These are phyloP conservation scores for Aphelenchoides avenae DNA, from an alignment of 1,140 invertebrate genomes.

Conservation along the genomic window DNA sequence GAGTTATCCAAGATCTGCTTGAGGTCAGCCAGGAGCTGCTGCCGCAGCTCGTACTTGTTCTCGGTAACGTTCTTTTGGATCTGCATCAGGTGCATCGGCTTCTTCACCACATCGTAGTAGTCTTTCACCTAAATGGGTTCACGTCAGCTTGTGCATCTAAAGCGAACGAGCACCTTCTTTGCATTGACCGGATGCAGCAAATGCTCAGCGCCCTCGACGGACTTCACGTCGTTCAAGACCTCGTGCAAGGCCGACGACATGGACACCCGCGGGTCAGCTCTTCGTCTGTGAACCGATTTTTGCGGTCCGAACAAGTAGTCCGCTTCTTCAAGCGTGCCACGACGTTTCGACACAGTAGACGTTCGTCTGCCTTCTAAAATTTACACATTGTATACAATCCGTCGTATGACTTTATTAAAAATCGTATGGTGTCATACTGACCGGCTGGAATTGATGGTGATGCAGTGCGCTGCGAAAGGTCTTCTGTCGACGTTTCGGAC, in stretches of 20 bases:
- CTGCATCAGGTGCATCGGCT: conserved; percentile 94
- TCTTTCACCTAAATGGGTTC: conserved; percentile 42
- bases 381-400: conserved; percentile 3
- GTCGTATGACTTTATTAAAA: too few relatives aligned
- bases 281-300: conserved; percentile 77
- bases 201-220: conserved; percentile 81
- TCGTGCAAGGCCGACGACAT: conserved; percentile 84
- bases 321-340: conserved; percentile 64
- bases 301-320: conserved; percentile 65
- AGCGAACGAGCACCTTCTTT: conserved; percentile 67
- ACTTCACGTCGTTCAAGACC: conserved; percentile 87
- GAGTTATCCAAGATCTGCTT: conserved; percentile 95
- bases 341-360: conserved; percentile 21
- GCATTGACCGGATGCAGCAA: conserved; percentile 90
- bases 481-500: too few relatives aligned
- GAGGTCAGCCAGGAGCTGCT: conserved; percentile 75
- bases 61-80: conserved; percentile 85
- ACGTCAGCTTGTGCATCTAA: conserved; percentile 4
- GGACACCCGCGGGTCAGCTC: conserved; percentile 92
- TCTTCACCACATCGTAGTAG: conserved; percentile 82
- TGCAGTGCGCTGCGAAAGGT: too few relatives aligned
- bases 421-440: too few relatives aligned
- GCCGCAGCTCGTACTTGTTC: conserved; percentile 85
- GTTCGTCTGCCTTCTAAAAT: not conserved
- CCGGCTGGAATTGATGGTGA: too few relatives aligned